Base-by-base conservation (phyloP, 2,888 invertebrate genomes). In the Catonia carolina region DNA sequence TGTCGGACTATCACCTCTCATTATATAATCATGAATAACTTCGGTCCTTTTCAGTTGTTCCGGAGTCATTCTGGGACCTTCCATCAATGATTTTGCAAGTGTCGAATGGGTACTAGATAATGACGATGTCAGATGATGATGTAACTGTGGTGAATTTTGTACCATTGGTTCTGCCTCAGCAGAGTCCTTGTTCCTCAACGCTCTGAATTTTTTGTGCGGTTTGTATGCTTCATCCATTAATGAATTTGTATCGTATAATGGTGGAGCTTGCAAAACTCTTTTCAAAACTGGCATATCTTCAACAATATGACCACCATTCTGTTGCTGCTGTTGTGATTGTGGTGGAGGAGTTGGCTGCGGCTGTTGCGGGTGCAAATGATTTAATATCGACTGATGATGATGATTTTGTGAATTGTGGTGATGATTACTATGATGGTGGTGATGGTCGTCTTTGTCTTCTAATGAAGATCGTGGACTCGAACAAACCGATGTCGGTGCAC, bases 141-240 rank as follows among this genome's bases (percentile, higher is more conserved):
- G 78, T 67, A 78, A 77, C 63, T 67, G 67, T 69, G 69, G 63
- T 56, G 63, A 69, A 51, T 65, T 62, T 57, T 70, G 68, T 7
- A 78, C 73, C 58, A 85, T 86, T 0, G 83, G 81, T 67, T 84
- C 84, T 2, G 88, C 87, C 68, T 89, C 89, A 41, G 86, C 86
- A 1, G 84, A 83, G 69, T 90, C 89, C 66, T 89, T 87, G 61
- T 74, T 72, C 22, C 89, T 78, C 70, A 90, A 76, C 2, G 90
- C 90, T 42, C 94, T 84, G 80, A 94, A 94, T 73, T 94, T 94
- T 75, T 94, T 94, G 78, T 94, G 94, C 60, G 93, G 93, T 72
- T 93, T 91, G 77, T 94, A 94, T 14, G 92, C 92, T 74, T 92
- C 93, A 72, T 93, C 92, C 92, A 94, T 93, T 56, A 94, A 74